phyloP scores from a whole-genome alignment of 2,888 invertebrate species.

The Temnothorax unifasciatus region DNA sequence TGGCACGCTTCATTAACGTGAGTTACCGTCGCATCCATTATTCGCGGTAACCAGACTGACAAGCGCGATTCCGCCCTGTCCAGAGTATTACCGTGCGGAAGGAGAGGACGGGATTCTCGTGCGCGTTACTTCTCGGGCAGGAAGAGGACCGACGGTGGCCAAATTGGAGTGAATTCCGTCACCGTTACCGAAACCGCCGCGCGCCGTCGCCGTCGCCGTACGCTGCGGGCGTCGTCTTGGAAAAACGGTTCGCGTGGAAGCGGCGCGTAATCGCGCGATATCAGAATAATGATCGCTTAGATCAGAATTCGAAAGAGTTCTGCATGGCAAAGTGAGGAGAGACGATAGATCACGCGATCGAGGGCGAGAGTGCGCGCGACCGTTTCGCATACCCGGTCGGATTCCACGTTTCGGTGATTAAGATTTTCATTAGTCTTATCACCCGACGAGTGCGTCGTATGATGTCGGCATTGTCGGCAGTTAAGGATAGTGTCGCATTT shows the following conservation, averaged over 20 bases:
- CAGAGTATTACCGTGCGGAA: constrained; percentile 68
- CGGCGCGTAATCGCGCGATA: constrained; percentile 59
- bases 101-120: background rate
- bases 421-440: constrained; percentile 65
- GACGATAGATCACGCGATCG: background rate
- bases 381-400: constrained; percentile 13
- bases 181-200: constrained; percentile 10
- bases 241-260: constrained; percentile 55
- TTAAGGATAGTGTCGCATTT: constrained; percentile 10
- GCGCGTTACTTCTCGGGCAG: constrained; percentile 53
- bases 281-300: constrained; percentile 45
- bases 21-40: constrained; percentile 82
- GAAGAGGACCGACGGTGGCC: constrained; percentile 42
- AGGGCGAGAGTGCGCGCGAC: constrained; percentile 22
- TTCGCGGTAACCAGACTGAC: constrained; percentile 80
- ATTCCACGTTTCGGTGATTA: constrained; percentile 55
- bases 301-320: background rate
- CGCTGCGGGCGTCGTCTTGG: constrained; percentile 43
- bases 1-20: constrained; percentile 82
- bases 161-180: constrained; percentile 64
- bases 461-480: background rate
- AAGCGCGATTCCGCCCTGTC: constrained; percentile 75
- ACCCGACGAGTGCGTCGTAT: background rate
- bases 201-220: background rate
- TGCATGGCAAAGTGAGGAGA: background rate